Evolutionary conservation across 2,797 vertebrate genomes (phyloP), one percentile per base, ranked within the genome.

Genomic region (Echiichthys vipera): DNA sequence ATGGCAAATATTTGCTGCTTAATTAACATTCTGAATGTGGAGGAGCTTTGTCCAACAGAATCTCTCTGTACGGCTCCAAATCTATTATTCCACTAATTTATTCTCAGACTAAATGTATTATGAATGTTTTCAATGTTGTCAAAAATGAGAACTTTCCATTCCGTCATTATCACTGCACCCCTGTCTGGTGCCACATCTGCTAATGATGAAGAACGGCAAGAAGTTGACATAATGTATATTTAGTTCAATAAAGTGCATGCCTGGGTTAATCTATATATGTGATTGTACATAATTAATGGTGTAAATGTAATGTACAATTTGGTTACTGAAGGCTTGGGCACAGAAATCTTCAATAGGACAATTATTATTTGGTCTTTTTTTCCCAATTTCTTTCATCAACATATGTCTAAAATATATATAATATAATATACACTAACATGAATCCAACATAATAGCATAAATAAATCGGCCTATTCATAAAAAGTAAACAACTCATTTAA

Each of bases 281-380:
- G 18, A 42, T 30, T 76, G 50, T 70, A 73, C 7, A 74, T 55
- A 59, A 46, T 63, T 36, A 43, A 58, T 63, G 36, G 7, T 55
- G 64, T 78, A 54, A 72, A 81, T 78, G 45, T 34, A 25, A 2
- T 57, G 45, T 32, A 59, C 40, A 65, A 47, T 32, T 37, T 54
- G 25, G 2, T 36, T n/a, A n/a, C 25, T 39, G 36, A 25, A 34
- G 6, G n/a, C n/a, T n/a, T n/a, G n/a, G n/a, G n/a, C n/a, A n/a
- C n/a, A n/a, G n/a, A n/a, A n/a, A n/a, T n/a, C n/a, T n/a, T n/a
- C n/a, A n/a, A n/a, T n/a, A n/a, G n/a, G n/a, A n/a, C n/a, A n/a
- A n/a, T n/a, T n/a, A n/a, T n/a, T n/a, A n/a, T n/a, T n/a, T n/a
- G n/a, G n/a, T n/a, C n/a, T n/a, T n/a, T n/a, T n/a, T n/a, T n/a